phyloP scores from a whole-genome alignment of 1,140 invertebrate genomes.

The Zaprionus davidi region DNA sequence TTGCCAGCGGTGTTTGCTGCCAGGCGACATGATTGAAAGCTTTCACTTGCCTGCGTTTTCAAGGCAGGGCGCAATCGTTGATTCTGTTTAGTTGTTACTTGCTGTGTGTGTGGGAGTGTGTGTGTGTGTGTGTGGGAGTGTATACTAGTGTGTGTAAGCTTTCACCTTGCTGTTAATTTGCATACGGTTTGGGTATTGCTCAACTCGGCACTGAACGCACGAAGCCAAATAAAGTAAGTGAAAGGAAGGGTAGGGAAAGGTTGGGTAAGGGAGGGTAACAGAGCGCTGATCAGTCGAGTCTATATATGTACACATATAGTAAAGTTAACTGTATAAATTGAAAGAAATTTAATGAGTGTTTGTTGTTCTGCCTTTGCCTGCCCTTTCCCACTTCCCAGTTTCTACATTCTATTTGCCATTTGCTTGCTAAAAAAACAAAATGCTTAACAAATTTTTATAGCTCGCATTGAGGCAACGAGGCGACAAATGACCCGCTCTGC shows the following conservation, averaged over 20 bases:
- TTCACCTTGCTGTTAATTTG: constrained; percentile 51
- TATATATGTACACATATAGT: background rate
- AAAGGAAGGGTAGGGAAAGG: constrained; percentile 5
- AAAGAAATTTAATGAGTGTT: background rate
- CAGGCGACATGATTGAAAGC: constrained; percentile 73
- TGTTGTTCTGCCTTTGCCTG: background rate
- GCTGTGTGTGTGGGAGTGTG: background rate
- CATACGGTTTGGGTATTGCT: constrained; percentile 46
- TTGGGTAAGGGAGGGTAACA: background rate
- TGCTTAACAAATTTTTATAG: constrained; percentile 25
- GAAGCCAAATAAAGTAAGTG: constrained; percentile 34
- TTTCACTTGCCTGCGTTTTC: constrained; percentile 76
- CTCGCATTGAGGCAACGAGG: constrained; percentile 1
- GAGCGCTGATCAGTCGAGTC: background rate
- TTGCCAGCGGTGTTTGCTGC: constrained; percentile 9
- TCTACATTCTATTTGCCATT: background rate
- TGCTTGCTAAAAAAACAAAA: background rate
- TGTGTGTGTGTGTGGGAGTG: background rate
- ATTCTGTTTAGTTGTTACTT: constrained; percentile 9
- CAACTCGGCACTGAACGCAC: constrained; percentile 3
- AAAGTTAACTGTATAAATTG: background rate
- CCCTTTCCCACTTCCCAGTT: background rate
- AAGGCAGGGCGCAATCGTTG: constrained; percentile 55
- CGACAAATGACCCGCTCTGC: constrained; percentile 7
- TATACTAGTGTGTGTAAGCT: constrained; percentile 2